Evolutionary conservation across 2,797 vertebrate species (phyloP).

Genomic region (Gallirallus australis): DNA sequence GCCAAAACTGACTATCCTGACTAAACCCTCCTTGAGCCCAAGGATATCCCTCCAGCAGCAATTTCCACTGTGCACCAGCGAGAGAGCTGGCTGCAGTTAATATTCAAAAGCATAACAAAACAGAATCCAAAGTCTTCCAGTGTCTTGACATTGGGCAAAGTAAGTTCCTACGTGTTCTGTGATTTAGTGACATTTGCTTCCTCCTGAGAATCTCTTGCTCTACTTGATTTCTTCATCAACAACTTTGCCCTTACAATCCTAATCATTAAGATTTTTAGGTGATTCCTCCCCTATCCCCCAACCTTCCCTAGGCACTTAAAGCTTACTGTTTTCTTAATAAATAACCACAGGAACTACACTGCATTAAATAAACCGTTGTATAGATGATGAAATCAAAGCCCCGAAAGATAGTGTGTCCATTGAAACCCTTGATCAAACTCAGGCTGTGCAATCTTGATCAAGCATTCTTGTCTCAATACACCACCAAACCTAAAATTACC

Average conservation of each 20-base stretch:
- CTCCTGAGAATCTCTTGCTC: conserved; percentile 11
- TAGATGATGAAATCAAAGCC: conserved; percentile 3
- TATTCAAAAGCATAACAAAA: not conserved
- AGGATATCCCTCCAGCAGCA: conserved; percentile 40
- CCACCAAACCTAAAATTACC: not conserved
- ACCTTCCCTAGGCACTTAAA: conserved; percentile 78
- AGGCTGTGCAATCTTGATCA: conserved; percentile 10
- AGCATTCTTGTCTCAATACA: not conserved
- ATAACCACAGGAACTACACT: conserved; percentile 57
- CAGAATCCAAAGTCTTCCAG: conserved; percentile 35
- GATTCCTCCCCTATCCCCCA: conserved; percentile 16
- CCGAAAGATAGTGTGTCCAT: not conserved
- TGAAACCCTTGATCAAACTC: not conserved
- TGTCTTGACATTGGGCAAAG: conserved; percentile 51
- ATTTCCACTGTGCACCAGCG: not conserved
- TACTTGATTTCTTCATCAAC: not conserved
- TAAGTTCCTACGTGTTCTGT: not conserved
- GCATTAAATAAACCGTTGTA: conserved; percentile 64
- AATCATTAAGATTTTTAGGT: conserved; percentile 15
- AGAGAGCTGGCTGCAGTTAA: not conserved
- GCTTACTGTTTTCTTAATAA: conserved; percentile 69
- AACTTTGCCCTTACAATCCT: not conserved
- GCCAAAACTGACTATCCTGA: not conserved
- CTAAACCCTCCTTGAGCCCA: not conserved
- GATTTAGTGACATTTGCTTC: not conserved